phyloP scores from a whole-genome alignment of 2,113 vertebrate species.

The Blennius ocellaris region DNA sequence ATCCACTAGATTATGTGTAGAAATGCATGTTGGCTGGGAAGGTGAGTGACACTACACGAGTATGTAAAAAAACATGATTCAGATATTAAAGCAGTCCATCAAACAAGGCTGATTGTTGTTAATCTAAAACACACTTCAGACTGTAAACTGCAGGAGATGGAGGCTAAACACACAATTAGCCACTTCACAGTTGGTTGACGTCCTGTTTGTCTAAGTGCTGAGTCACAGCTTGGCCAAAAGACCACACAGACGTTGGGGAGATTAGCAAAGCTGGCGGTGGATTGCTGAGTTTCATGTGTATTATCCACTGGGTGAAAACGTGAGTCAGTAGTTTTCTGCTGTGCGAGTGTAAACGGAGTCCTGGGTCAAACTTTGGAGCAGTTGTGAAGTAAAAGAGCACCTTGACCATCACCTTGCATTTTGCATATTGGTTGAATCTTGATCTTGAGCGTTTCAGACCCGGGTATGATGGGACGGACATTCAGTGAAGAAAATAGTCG shows the following conservation, averaged over 20 bases:
- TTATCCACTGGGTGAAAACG: neutral
- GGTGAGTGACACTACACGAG: neutral
- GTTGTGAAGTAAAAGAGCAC: no score
- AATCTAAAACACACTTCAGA: constrained; percentile 9
- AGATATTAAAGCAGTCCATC: neutral
- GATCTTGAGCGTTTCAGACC: no score
- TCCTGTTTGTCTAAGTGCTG: constrained; percentile 38
- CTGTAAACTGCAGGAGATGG: neutral
- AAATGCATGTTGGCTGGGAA: neutral
- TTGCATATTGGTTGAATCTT: no score
- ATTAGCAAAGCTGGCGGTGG: constrained; percentile 16
- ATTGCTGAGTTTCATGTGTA: constrained; percentile 32
- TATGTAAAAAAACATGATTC: neutral
- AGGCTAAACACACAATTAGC: constrained; percentile 18
- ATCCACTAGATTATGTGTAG: no score
- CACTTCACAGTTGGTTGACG: constrained; percentile 28
- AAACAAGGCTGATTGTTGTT: neutral
- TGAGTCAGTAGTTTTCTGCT: neutral
- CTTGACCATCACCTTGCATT: no score
- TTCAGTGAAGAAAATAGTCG: no score
- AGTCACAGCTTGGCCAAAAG: constrained; percentile 42
- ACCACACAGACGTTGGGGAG: constrained; percentile 9
- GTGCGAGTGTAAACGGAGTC: no score
- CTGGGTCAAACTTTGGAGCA: no score
- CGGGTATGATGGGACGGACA: no score